These are phyloP conservation scores for Caenorhabditis afra DNA, from an alignment of 2,888 invertebrate genomes.

Conservation along the genomic window DNA sequence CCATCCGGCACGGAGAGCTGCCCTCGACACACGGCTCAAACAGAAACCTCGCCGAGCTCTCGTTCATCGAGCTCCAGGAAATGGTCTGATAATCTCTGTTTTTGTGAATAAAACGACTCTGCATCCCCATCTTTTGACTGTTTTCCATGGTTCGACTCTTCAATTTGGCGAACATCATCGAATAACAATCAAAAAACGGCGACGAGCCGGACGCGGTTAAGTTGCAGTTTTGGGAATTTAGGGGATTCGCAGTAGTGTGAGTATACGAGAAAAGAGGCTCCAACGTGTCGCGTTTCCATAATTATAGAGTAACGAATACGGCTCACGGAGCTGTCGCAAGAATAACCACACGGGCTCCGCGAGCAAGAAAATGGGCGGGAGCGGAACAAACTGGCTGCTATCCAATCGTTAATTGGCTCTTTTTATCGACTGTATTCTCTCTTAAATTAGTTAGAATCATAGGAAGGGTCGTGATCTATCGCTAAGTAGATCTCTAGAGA, in stretches of 20 bases:
- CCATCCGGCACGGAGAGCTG: conserved; percentile 19
- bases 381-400: background rate
- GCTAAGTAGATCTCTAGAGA: conserved; percentile 26
- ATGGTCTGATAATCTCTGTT: conserved; percentile 38
- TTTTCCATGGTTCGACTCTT: conserved; percentile 38
- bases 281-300: background rate
- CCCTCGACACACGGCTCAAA: background rate
- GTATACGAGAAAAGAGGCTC: background rate
- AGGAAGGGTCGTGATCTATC: background rate
- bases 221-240: background rate
- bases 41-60: conserved; percentile 44
- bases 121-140: conserved; percentile 40
- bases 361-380: background rate
- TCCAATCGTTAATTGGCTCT: conserved; percentile 22
- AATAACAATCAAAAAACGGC: conserved; percentile 53
- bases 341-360: background rate
- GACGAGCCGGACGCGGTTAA: background rate
- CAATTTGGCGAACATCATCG: conserved; percentile 35
- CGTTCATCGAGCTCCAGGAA: conserved; percentile 54
- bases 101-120: background rate
- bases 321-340: background rate
- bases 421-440: conserved; percentile 22
- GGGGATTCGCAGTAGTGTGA: background rate
- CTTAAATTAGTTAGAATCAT: conserved; percentile 39
- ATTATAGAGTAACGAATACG: background rate